Evolutionary conservation across 2,888 invertebrate genomes (phyloP), one percentile per base, ranked within the genome.

Genomic region (Drosophila incognita): DNA sequence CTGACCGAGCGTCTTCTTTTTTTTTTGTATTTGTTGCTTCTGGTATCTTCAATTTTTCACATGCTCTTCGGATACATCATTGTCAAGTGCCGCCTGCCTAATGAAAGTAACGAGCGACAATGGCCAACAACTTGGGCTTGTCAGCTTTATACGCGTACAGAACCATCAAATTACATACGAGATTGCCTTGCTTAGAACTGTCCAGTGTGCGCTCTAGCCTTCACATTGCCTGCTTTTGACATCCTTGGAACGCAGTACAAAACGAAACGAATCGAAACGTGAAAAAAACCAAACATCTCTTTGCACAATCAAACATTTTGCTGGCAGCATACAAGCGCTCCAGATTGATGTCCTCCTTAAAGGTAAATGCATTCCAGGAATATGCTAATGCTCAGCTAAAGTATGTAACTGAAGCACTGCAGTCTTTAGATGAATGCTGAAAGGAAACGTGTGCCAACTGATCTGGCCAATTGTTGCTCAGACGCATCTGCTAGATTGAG

Each of bases 31-130:
- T 24, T 79, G 75, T 51, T 68, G 57, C 48, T 63, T 66, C n/a
- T 24, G 54, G 73, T 69, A 64, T 74, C 81, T 85, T 77, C 77
- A 85, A 85, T 87, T 90, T 86, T 86, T 90, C 91, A 90, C 91
- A 90, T 91, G 82, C 84, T 84, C 76, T 65, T 76, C 79, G 89
- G 81, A 91, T 91, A 81, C 90, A 87, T 90, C 91, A 91, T 84
- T 90, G 91, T 90, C 90, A 91, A 83, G 83, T 79, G 87, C 70
- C 71, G 71, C 57, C 71, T 70, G 70, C 83, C 87, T 84, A 84
- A 84, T 84, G 89, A 84, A 84, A 89, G 84, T 89, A 89, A 87
- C 87, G 87, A 83, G 78, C 83, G 71, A 66, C 89, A 72, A 69
- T 69, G 83, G 78, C 68, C 82, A 87, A 82, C 79, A 69, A 69